Conservation (phyloP, 2,888 invertebrate species). For the Rhyacophila evoluta region DNA sequence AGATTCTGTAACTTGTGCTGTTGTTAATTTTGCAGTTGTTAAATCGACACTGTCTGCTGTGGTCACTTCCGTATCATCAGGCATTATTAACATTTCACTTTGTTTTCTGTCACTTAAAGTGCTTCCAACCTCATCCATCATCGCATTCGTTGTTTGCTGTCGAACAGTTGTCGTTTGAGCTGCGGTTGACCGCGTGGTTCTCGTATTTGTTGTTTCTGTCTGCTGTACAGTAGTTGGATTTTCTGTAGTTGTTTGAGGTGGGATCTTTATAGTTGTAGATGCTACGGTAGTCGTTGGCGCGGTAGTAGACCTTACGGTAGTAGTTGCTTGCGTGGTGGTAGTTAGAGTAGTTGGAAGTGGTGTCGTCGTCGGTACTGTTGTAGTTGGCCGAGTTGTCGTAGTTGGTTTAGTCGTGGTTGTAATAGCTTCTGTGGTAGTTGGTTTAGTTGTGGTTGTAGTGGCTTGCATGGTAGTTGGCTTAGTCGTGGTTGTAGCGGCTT, state of each 20-base stretch:
- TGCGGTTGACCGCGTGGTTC: background rate
- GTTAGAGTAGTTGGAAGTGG: conserved; percentile 45
- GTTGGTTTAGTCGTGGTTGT: conserved; percentile 55
- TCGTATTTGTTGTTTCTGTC: background rate
- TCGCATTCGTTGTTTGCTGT: background rate
- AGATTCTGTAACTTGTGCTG: conserved; percentile 35
- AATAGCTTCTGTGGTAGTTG: conserved; percentile 56
- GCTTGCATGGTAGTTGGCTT: conserved; percentile 29
- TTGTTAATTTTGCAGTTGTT: conserved; percentile 46
- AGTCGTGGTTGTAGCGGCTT: conserved; percentile 49
- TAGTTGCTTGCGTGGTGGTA: too few relatives aligned
- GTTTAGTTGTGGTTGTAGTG: conserved; percentile 53
- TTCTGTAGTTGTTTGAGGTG: background rate
- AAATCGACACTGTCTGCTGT: conserved; percentile 4
- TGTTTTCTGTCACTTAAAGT: background rate
- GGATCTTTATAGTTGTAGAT: conserved; percentile 55
- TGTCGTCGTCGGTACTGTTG: conserved; percentile 42
- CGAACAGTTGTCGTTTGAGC: background rate
- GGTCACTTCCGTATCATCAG: background rate
- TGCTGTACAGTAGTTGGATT: background rate
- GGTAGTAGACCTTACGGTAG: too few relatives aligned
- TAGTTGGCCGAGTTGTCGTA: conserved; percentile 51
- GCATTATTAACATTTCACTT: background rate
- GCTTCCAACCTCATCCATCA: background rate
- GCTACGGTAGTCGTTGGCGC: conserved; percentile 55